Evolutionary conservation across 2,113 vertebrate species (phyloP), one percentile per base, ranked within the genome.

Genomic region (Pica pica): DNA sequence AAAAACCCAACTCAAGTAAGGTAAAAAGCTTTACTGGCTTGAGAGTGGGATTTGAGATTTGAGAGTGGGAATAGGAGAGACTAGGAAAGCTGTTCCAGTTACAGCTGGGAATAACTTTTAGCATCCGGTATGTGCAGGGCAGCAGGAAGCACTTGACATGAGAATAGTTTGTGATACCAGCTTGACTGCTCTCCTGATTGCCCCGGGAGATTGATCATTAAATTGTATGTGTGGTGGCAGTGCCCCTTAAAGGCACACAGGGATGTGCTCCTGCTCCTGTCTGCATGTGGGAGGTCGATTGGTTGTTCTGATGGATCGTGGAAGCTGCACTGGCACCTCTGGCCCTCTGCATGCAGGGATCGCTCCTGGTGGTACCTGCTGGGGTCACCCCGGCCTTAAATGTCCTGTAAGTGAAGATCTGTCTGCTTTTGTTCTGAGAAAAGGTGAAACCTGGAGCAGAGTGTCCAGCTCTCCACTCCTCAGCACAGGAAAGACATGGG

Each of bases 241-340:
- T n/a, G 30, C 22, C 46, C 59, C 55, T 52, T 19, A 21, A 27
- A 64, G 47, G 21, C 13, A 8, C 19, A 0, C 15, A 20, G n/a
- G 4, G 37, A 11, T 49, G n/a, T 50, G 39, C 9, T 49, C 6
- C 20, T 39, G 42, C 19, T 37, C 13, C 22, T 13, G 19, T 4
- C 8, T 2, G 7, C 6, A 6, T 24, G 28, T 16, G 3, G 30
- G 18, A 44, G 9, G 26, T 3, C 0, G n/a, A 22, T 59, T 59
- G 18, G 33, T 44, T 4, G 11, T 12, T 30, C 23, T n/a, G 17
- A 3, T 31, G 44, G 11, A 9, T 35, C 1, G 2, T 9, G 31
- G 30, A 89, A 84, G 53, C 84, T 75, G 50, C n/a, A 7, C 44
- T 87, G 89, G 41, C 65, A 60, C 9, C 56, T 79, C 44, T 53